These are phyloP conservation scores for Furnarius figulus DNA, from an alignment of 2,113 vertebrate species.

Conservation along the genomic window DNA sequence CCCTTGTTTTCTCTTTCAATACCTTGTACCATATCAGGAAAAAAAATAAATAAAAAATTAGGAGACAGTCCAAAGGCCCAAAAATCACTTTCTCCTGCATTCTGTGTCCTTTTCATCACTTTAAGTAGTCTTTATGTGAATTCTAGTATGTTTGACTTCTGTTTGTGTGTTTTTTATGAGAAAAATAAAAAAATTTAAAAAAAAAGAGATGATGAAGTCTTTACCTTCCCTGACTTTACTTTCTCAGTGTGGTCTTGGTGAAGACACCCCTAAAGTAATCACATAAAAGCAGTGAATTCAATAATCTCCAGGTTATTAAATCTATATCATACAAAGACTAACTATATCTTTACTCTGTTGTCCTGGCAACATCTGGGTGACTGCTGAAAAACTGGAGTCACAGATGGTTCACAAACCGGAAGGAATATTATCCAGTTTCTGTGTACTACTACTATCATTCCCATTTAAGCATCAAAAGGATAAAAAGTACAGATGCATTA, in stretches of 20 bases:
- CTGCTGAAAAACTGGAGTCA: background rate
- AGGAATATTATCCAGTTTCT: background rate
- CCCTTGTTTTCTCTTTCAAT: background rate
- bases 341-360: background rate
- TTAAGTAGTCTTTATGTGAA: background rate
- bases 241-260: background rate
- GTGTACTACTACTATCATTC: background rate
- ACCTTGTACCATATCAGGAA: background rate
- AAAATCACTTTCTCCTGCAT: background rate
- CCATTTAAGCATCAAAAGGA: background rate
- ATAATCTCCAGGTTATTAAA: background rate
- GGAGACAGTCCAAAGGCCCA: background rate
- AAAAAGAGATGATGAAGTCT: background rate
- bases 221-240: background rate
- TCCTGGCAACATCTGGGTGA: background rate
- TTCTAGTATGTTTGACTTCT: background rate
- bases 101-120: background rate
- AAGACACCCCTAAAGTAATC: background rate
- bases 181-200: background rate
- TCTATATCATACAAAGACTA: background rate
- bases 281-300: background rate
- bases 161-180: background rate
- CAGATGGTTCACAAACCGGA: background rate
- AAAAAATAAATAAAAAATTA: background rate
- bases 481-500: background rate